A percentile compares a stretch with the other conserved stretches of the same genome.
Evolutionary conservation across 2,888 invertebrate genomes (phyloP).

Genomic region (Lasioglossum oenotherae): DNA sequence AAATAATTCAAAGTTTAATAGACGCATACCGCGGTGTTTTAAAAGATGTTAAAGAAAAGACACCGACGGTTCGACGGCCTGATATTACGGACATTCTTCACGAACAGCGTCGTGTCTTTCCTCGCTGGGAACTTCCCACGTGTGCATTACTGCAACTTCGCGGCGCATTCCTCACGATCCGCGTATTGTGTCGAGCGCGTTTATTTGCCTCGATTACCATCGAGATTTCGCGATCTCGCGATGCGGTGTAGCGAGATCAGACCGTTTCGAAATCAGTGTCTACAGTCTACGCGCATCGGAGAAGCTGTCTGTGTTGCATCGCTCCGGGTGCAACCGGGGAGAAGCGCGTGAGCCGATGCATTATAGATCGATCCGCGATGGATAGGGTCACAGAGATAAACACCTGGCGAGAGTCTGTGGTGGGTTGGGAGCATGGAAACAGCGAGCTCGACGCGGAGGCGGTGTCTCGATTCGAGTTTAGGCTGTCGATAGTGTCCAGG

Average conservation of each 20-base stretch:
- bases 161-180: neutral
- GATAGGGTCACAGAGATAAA: neutral
- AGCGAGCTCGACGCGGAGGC: neutral
- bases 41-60: neutral
- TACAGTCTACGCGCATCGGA: neutral
- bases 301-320: neutral
- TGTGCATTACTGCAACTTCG: neutral
- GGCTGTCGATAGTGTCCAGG: neutral
- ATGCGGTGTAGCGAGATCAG: neutral
- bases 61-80: neutral
- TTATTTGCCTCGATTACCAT: neutral
- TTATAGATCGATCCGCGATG: neutral
- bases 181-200: neutral
- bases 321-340: neutral
- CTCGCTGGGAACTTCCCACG: slow-evolving; percentile 3
- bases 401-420: neutral
- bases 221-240: neutral
- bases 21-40: neutral
- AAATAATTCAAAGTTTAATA: neutral
- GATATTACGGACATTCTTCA: neutral
- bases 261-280: neutral
- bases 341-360: neutral
- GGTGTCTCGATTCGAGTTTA: neutral
- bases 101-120: neutral
- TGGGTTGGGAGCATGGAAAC: neutral